Evolutionary conservation across 2,113 vertebrate genomes (phyloP).

Genomic region (Butorides virescens): DNA sequence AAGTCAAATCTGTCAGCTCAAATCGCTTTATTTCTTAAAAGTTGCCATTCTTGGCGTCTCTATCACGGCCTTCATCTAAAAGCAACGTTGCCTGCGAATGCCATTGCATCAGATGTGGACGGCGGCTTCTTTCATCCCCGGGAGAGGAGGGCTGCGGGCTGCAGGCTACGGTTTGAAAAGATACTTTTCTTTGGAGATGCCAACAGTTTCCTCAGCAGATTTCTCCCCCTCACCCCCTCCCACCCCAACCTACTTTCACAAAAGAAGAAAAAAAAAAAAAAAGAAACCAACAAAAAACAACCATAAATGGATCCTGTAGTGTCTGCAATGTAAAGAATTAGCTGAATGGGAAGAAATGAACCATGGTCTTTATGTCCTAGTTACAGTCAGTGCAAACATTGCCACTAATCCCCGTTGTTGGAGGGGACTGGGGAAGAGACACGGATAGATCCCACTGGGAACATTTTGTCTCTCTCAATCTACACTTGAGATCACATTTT

Average conservation of each 20-base stretch:
- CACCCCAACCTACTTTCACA: neutral
- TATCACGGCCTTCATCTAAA: neutral
- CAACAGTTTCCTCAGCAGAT: constrained; percentile 30
- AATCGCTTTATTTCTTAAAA: neutral
- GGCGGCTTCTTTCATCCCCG: neutral
- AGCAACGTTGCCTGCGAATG: neutral
- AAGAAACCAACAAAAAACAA: neutral
- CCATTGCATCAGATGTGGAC: neutral
- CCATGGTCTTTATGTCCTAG: constrained; percentile 59
- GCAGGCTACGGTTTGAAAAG: neutral
- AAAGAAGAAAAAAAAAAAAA: neutral
- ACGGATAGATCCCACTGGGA: constrained; percentile 23
- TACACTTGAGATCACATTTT: constrained; percentile 33
- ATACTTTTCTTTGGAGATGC: constrained; percentile 13
- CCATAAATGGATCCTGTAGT: constrained; percentile 49
- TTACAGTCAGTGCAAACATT: constrained; percentile 62
- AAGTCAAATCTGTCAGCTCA: neutral
- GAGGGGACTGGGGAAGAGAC: constrained; percentile 17
- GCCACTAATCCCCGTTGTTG: constrained; percentile 47
- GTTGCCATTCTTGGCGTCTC: neutral
- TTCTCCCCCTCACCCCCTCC: neutral
- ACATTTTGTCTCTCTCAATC: constrained; percentile 56
- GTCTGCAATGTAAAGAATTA: constrained; percentile 62
- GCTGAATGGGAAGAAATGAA: constrained; percentile 66
- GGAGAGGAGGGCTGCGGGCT: neutral